A percentile compares a stretch with the other conserved stretches of the same genome.
These are phyloP conservation scores for Podiceps cristatus DNA, from an alignment of 2,113 vertebrate species.

Conservation along the genomic window DNA sequence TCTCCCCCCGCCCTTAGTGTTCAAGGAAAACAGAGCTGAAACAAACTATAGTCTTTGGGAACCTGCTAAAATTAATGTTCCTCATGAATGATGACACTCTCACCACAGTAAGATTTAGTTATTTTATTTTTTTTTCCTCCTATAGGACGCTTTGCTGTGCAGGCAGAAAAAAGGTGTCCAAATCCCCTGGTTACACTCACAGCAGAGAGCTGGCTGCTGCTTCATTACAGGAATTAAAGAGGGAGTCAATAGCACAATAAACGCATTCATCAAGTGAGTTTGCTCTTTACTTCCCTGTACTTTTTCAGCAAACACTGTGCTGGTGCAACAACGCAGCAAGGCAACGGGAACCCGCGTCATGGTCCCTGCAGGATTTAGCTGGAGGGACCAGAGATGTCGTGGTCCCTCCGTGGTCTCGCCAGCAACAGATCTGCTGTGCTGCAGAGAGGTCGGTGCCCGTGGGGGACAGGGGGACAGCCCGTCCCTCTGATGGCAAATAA, in stretches of 20 bases:
- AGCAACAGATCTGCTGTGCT: background rate
- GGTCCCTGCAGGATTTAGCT: background rate
- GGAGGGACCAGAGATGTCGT: fast-evolving
- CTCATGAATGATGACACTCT: background rate
- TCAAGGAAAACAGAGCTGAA: background rate
- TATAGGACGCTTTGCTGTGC: background rate
- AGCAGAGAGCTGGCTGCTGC: background rate
- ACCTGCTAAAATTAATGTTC: background rate
- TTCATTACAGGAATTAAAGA: background rate
- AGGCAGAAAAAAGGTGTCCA: background rate
- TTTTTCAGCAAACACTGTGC: background rate
- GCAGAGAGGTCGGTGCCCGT: background rate
- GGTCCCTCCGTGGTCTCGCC: background rate
- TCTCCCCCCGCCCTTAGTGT: fast-evolving
- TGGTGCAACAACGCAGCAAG: fast-evolving
- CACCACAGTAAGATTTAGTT: background rate
- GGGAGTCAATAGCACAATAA: background rate
- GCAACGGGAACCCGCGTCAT: background rate
- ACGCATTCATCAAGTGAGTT: fast-evolving
- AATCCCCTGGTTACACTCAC: background rate
- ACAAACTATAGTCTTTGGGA: background rate
- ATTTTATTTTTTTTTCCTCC: no score
- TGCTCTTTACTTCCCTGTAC: background rate
- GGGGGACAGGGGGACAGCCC: background rate
- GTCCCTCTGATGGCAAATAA: background rate